phyloP scores from a whole-genome alignment of 2,888 invertebrate species.

The Ormyrus thymus region DNA sequence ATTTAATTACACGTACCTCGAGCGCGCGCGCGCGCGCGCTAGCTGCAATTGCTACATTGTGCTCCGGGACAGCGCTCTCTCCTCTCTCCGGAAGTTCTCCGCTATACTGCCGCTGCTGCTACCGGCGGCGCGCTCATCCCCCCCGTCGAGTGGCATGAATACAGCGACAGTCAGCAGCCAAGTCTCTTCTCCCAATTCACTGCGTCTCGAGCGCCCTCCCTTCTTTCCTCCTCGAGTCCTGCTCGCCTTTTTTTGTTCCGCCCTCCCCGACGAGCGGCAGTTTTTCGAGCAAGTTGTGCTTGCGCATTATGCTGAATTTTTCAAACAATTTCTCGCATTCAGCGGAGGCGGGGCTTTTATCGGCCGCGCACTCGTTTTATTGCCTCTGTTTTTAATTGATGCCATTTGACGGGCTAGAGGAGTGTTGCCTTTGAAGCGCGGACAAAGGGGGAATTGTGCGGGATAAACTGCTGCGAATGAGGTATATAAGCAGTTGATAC shows the following conservation, averaged over 20 bases:
- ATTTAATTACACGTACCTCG: constrained; percentile 73
- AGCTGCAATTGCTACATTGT: constrained; percentile 70
- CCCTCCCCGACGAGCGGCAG: background rate
- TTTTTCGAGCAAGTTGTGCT: constrained; percentile 7
- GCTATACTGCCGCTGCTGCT: background rate
- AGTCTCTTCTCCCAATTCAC: background rate
- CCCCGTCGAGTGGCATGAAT: constrained; percentile 18
- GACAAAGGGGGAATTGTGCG: background rate
- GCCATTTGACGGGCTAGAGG: too few species aligned
- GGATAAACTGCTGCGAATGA: background rate
- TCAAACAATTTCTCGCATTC: constrained; percentile 10
- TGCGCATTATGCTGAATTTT: constrained; percentile 33
- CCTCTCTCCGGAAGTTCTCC: background rate
- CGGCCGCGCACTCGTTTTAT: too few species aligned
- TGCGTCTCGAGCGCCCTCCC: background rate
- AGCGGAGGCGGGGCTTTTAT: background rate
- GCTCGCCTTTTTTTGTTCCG: background rate
- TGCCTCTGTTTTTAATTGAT: too few species aligned
- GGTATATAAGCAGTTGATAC: constrained; percentile 1
- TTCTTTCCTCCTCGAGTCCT: background rate
- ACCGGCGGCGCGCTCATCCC: background rate
- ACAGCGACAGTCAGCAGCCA: background rate
- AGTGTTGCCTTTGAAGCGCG: background rate
- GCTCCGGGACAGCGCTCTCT: constrained; percentile 58
- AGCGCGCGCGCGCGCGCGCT: constrained; percentile 54